Evolutionary conservation across 2,888 invertebrate species (phyloP).

Genomic region (Lordiphosa andalusiaca): DNA sequence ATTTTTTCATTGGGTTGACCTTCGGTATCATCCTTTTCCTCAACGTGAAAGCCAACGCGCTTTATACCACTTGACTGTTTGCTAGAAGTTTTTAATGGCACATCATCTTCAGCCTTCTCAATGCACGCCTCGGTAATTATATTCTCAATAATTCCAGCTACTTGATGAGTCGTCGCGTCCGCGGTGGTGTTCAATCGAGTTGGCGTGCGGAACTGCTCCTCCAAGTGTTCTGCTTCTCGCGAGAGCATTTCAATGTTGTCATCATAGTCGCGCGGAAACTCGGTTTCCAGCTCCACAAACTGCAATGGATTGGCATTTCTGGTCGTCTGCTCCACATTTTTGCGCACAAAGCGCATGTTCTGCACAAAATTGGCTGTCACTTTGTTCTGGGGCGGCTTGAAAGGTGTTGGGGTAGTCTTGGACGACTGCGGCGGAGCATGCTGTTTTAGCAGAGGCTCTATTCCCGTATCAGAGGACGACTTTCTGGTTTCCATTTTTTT

Average conservation of each 20-base stretch:
- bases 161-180: conserved; percentile 52
- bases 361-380: conserved; percentile 56
- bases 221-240: conserved; percentile 80
- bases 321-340: conserved; percentile 78
- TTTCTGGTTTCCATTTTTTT: conserved; percentile 57
- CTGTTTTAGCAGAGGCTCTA: conserved; percentile 57
- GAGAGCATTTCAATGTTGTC: conserved; percentile 80
- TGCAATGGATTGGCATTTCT: conserved; percentile 72
- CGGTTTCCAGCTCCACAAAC: conserved; percentile 79
- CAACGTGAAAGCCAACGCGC: conserved; percentile 75
- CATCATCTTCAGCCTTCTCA: conserved; percentile 54
- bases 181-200: conserved; percentile 64
- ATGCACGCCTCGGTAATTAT: conserved; percentile 64
- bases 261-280: conserved; percentile 80
- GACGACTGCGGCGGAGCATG: conserved; percentile 40
- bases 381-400: conserved; percentile 36
- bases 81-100: conserved; percentile 53
- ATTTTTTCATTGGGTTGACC: conserved; percentile 50
- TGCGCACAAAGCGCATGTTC: conserved; percentile 79
- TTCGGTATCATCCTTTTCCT: conserved; percentile 65
- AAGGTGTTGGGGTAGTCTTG: conserved; percentile 43
- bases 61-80: conserved; percentile 56
- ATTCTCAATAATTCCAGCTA: conserved; percentile 61
- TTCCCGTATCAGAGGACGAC: conserved; percentile 62
- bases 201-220: conserved; percentile 79